A percentile compares a stretch with the other conserved stretches of the same genome.
Conservation (phyloP, 2,113 vertebrate genomes). For the Muntiacus muntjak region DNA sequence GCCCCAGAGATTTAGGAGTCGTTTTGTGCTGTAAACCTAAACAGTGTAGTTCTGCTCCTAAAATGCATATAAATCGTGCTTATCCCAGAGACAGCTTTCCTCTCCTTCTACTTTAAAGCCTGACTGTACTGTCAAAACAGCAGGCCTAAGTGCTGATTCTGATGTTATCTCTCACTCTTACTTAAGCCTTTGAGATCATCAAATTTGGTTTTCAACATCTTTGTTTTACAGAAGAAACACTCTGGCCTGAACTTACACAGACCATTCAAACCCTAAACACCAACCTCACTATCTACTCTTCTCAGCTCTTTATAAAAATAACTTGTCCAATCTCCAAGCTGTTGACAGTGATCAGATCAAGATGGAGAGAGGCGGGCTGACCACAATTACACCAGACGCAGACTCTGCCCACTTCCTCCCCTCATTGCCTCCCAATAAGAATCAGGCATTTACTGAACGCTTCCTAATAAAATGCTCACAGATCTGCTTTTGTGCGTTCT, state of each 20-base stretch:
- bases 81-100: neutral
- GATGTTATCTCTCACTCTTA: neutral
- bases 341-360: neutral
- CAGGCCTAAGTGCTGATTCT: neutral
- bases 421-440: neutral
- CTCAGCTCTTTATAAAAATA: neutral
- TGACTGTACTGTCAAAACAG: neutral
- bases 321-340: neutral
- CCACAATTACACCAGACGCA: neutral
- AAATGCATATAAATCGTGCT: neutral
- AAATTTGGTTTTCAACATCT: neutral
- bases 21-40: neutral
- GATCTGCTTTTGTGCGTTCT: neutral
- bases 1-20: neutral
- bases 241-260: neutral
- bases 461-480: neutral
- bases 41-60: neutral
- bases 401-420: neutral
- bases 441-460: neutral
- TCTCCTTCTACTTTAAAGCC: neutral
- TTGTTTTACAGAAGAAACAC: neutral
- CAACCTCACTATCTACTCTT: neutral
- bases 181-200: neutral
- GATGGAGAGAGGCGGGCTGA: neutral
- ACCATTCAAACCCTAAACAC: neutral